Evolutionary conservation across 2,888 invertebrate species (phyloP), one percentile per base, ranked within the genome.

Genomic region (Drosophila neutralis): DNA sequence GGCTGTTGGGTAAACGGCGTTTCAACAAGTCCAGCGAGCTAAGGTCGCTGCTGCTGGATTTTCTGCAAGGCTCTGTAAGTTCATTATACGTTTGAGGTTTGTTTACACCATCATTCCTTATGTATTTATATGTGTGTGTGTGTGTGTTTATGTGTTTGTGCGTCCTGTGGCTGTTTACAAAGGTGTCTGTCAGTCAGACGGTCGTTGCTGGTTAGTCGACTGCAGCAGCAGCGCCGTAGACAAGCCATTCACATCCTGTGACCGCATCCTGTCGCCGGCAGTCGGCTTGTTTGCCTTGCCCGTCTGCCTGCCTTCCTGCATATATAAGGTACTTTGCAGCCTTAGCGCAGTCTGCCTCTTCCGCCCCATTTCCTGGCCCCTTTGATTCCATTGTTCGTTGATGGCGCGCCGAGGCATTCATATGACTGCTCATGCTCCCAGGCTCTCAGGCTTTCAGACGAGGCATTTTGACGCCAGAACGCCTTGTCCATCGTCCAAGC

Each of bases 261-360:
- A 77, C 87, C 89, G 70, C 87, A 89, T 87, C 87, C 87, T 87
- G 86, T 89, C 74, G 80, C 85, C 82, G 76, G 73, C 85, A 83
- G 69, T 45, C 67, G 59, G 69, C 40, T 69, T 68, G 69, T 62
- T 71, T 66, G 68, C 21, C 54, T 72, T 53, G 40, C 45, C 57
- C 38, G 27, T 13, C 59, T 52, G 42, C 45, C 56, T 24, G 10
- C 51, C 66, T 58, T 63, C 48, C 40, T 65, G 45, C 57, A 45
- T 68, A 67, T 68, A 68, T 67, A 72, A 65, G 73, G 74, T 72
- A 66, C 76, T 83, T 73, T 75, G 66, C 63, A 66, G 75, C 66
- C 72, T 73, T 58, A 73, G 63, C 61, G 35, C 38, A 51, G 40
- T 40, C 61, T 45, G 45, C 18, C 24, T 18, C 8, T 21, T 33